These are phyloP conservation scores for Dryobotodes eremita DNA, from an alignment of 2,888 invertebrate genomes.

Conservation along the genomic window DNA sequence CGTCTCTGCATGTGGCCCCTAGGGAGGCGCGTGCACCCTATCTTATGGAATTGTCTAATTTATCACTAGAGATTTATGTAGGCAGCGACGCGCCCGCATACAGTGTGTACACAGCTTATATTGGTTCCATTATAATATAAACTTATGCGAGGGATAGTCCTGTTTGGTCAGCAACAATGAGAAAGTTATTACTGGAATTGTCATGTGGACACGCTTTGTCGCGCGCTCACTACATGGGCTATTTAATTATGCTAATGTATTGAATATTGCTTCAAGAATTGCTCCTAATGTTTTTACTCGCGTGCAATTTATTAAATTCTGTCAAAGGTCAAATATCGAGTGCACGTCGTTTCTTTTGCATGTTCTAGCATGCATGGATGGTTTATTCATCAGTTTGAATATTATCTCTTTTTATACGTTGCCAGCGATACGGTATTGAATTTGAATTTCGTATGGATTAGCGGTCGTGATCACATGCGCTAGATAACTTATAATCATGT, in stretches of 20 bases:
- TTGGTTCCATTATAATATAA: conserved; percentile 68
- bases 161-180: conserved; percentile 66
- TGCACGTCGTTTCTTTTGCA: conserved; percentile 57
- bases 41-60: conserved; percentile 85
- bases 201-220: conserved; percentile 74
- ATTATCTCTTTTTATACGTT: conserved; percentile 62
- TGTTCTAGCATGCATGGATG: conserved; percentile 64
- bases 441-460: conserved; percentile 65
- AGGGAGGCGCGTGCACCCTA: conserved; percentile 78
- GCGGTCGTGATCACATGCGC: conserved; percentile 44
- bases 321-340: conserved; percentile 70
- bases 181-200: conserved; percentile 76
- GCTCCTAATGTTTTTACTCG: conserved; percentile 34
- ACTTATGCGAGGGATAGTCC: conserved; percentile 67
- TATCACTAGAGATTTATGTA: conserved; percentile 85
- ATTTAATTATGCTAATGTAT: conserved; percentile 76
- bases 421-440: conserved; percentile 56
- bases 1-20: conserved; percentile 74
- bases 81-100: conserved; percentile 82
- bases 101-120: conserved; percentile 69
- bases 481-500: conserved; percentile 42
- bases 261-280: conserved; percentile 49
- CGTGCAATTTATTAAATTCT: conserved; percentile 58
- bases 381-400: conserved; percentile 69
- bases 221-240: conserved; percentile 58